A percentile compares a stretch with the other conserved stretches of the same genome.
phyloP scores from a whole-genome alignment of 2,113 vertebrate genomes.

The Thomomys bottae region DNA sequence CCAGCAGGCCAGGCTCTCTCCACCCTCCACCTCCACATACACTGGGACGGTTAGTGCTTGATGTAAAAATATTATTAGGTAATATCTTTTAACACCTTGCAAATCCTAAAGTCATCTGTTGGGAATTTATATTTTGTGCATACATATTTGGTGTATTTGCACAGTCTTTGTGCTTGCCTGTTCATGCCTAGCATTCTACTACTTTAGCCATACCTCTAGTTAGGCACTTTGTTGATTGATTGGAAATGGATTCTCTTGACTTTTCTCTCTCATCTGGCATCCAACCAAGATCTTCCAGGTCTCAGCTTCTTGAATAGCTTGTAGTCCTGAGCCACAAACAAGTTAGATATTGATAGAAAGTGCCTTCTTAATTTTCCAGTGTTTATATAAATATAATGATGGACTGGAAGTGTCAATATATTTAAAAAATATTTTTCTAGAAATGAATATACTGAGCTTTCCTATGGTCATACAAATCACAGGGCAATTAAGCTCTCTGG shows the following conservation, averaged over 20 bases:
- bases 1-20: not conserved
- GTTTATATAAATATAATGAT: not conserved
- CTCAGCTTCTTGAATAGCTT: too few relatives aligned
- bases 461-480: not conserved
- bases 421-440: too few relatives aligned
- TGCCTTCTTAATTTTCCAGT: not conserved
- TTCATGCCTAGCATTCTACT: too few relatives aligned
- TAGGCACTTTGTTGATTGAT: too few relatives aligned
- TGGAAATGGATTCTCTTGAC: too few relatives aligned
- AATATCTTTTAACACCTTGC: not conserved
- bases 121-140: not conserved
- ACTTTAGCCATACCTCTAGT: too few relatives aligned
- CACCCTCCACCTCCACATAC: rapidly evolving
- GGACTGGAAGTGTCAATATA: too few relatives aligned
- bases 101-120: constrained; percentile 29
- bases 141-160: too few relatives aligned
- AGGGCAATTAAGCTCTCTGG: not conserved
- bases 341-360: not conserved
- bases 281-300: too few relatives aligned
- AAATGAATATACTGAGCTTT: not conserved
- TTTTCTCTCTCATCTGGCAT: too few relatives aligned
- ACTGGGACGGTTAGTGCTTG: not conserved
- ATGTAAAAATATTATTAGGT: not conserved
- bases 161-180: too few relatives aligned
- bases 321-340: not conserved